These are phyloP conservation scores for Hyperoplus lanceolatus DNA, from an alignment of 2,797 vertebrate species.

Conservation along the genomic window DNA sequence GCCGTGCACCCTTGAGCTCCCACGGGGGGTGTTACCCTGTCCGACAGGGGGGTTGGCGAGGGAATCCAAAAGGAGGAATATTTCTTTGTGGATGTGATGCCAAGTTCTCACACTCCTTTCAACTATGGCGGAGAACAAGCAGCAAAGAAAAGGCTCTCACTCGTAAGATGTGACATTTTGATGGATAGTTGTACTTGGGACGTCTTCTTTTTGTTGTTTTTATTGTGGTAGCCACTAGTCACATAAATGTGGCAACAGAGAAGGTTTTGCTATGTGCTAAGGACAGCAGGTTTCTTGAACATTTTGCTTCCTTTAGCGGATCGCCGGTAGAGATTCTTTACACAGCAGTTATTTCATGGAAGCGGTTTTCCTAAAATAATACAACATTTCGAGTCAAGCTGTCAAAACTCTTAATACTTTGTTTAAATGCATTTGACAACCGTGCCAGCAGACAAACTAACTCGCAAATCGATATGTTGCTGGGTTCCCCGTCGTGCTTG, in stretches of 20 bases:
- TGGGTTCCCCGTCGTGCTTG: conserved; percentile 11
- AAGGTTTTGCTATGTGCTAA: conserved; percentile 72
- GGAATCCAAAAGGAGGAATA: conserved; percentile 55
- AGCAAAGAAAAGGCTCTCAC: conserved; percentile 70
- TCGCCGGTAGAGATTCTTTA: conserved; percentile 11
- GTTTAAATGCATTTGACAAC: not conserved
- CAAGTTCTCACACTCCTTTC: conserved; percentile 79
- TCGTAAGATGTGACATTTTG: conserved; percentile 67
- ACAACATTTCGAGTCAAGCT: not conserved
- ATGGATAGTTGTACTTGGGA: conserved; percentile 23
- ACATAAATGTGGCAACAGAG: conserved; percentile 48
- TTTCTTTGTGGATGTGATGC: conserved; percentile 71
- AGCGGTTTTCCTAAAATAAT: not conserved
- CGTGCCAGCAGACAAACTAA: conserved; percentile 11
- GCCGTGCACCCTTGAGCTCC: conserved; percentile 62
- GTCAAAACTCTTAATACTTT: conserved; percentile 9
- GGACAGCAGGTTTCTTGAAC: conserved; percentile 51
- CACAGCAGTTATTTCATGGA: not conserved
- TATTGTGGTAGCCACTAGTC: conserved; percentile 34
- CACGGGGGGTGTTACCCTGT: conserved; percentile 71
- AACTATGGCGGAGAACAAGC: conserved; percentile 81
- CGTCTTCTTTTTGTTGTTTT: conserved; percentile 22
- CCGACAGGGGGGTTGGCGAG: conserved; percentile 47
- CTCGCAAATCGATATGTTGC: not conserved
- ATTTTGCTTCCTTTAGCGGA: conserved; percentile 61